Evolutionary conservation across 2,113 vertebrate genomes (phyloP), one percentile per base, ranked within the genome.

Genomic region (Chelonoidis abingdonii): DNA sequence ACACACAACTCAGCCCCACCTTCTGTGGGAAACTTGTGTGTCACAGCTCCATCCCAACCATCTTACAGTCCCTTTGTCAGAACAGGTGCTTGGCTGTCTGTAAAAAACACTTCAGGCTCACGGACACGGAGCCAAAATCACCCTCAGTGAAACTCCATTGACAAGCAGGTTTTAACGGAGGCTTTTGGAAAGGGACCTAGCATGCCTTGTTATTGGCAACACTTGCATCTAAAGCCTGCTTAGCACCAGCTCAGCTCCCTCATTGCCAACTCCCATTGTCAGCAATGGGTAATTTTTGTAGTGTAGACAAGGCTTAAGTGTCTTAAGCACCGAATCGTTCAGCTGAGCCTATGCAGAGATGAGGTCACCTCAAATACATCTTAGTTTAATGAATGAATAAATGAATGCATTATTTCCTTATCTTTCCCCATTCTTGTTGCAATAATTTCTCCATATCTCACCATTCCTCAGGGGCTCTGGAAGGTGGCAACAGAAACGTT

Each of bases 401-500:
- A 78, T 78, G 12, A 76, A 7, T 3, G 49, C 0, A 3, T 14
- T 65, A 38, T 80, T 35, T 24, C 13, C 65, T 21, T 12, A 1
- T 5, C 12, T 10, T 29, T 12, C 3, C 54, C 21, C 21, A 6
- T 35, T 52, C 76, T 0, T 0, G 88, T 38, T 22, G 14, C 88
- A 82, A 56, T 50, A 0, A 1, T 41, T 82, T 6, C 3, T 25
- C 4, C 0, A 0, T 0, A 3, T 22, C 53, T 57, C 81, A n/a
- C 49, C 2, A 0, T 14, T 5, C 53, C n/a, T 21, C 38, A 29
- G 12, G 6, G 24, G 25, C 75, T 78, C 41, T 78, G 22, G 75
- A 78, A 78, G 41, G 41, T 47, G 12, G 38, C 11, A 78, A 16
- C 75, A 44, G 24, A 78, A 78, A 27, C 1, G 41, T 27, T 78